A percentile compares a stretch with the other conserved stretches of the same genome.
Conservation (phyloP, 2,797 vertebrate species). For the Lagocephalus sceleratus region DNA sequence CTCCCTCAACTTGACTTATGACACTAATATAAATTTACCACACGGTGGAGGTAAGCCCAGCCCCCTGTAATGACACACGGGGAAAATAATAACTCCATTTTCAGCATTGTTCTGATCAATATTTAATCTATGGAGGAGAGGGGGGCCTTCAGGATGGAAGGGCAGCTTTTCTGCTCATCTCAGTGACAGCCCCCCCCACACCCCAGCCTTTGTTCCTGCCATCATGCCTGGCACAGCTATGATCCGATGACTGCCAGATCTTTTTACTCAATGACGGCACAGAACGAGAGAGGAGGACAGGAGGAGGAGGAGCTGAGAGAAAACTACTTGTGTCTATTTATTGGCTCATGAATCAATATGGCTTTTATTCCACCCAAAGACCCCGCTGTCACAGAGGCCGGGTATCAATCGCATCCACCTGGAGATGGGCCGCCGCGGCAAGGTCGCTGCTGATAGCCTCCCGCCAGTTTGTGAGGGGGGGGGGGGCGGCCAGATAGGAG, state of each 20-base stretch:
- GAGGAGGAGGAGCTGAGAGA: conserved; percentile 51
- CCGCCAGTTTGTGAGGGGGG: conserved; percentile 41
- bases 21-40: conserved; percentile 45
- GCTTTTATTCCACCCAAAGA: conserved; percentile 72
- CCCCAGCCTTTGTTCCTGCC: conserved; percentile 76
- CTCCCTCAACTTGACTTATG: conserved; percentile 43
- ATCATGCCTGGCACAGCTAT: conserved; percentile 75
- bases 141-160: conserved; percentile 49
- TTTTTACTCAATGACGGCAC: conserved; percentile 39
- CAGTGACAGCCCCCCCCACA: conserved; percentile 61
- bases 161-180: conserved; percentile 27
- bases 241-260: conserved; percentile 78
- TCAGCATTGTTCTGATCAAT: conserved; percentile 70
- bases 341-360: conserved; percentile 77
- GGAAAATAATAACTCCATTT: conserved; percentile 68
- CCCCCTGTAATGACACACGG: conserved; percentile 45
- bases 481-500: conserved; percentile 56
- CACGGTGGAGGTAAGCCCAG: conserved; percentile 8
- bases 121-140: conserved; percentile 71
- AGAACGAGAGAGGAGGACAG: conserved; percentile 17
- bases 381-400: conserved; percentile 53
- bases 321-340: conserved; percentile 79
- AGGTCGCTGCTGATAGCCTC: conserved; percentile 75
- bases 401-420: conserved; percentile 79
- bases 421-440: conserved; percentile 59